Percentiles rank a stretch among this genome's conserved stretches.
These are phyloP conservation scores for Caenorhabditis auriculariae DNA, from an alignment of 2,888 invertebrate genomes.

Conservation along the genomic window DNA sequence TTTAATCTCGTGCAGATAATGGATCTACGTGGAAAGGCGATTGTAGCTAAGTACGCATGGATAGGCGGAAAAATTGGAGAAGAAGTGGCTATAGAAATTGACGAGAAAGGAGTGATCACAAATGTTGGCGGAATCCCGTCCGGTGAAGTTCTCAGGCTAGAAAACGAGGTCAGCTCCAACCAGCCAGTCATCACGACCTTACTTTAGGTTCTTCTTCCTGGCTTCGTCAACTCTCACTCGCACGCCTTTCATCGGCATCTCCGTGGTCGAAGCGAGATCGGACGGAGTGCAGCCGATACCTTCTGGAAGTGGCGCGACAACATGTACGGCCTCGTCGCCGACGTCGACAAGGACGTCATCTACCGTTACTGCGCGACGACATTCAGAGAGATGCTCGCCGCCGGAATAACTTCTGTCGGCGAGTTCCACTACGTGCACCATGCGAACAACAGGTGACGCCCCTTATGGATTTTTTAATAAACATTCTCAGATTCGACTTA, in stretches of 20 bases:
- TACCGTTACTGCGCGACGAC: slow-evolving; percentile 55
- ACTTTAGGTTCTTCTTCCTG: slow-evolving; percentile 41
- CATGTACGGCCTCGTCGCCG: slow-evolving; percentile 58
- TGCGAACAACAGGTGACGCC: slow-evolving; percentile 33
- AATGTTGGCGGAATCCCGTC: slow-evolving; percentile 3
- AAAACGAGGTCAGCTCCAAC: background rate
- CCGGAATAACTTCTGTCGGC: slow-evolving; percentile 62
- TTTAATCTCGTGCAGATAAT: no score
- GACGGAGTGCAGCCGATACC: slow-evolving; percentile 44
- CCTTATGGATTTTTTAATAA: background rate
- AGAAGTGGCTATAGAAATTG: slow-evolving; percentile 23
- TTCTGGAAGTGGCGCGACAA: slow-evolving; percentile 62
- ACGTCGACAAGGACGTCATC: slow-evolving; percentile 44
- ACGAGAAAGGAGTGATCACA: slow-evolving; percentile 13
- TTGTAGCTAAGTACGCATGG: slow-evolving; percentile 30
- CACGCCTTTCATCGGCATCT: slow-evolving; percentile 60
- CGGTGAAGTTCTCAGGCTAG: no score
- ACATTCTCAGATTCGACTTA: slow-evolving; percentile 40
- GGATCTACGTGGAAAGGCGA: slow-evolving; percentile 33
- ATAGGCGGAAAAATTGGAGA: slow-evolving; percentile 34
- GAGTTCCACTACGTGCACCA: slow-evolving; percentile 63
- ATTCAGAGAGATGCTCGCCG: slow-evolving; percentile 58
- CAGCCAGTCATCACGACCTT: background rate
- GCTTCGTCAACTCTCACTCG: slow-evolving; percentile 60
- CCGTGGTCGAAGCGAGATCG: slow-evolving; percentile 53